Percentiles rank a stretch among this genome's conserved stretches.
These are phyloP conservation scores for Brachynemurus nebulosus DNA, from an alignment of 2,888 invertebrate species.

Conservation along the genomic window DNA sequence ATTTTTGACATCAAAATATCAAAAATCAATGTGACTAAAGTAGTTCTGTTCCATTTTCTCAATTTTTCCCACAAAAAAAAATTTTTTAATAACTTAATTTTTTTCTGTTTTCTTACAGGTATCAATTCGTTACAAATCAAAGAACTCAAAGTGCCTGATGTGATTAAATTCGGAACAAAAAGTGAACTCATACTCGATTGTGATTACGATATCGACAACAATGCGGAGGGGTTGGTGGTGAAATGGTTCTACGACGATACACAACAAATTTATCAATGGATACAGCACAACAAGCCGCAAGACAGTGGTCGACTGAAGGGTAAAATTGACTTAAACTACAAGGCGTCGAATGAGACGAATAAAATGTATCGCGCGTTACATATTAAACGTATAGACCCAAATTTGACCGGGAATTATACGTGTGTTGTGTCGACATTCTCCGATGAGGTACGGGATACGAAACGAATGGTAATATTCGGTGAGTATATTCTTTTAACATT, in stretches of 20 bases:
- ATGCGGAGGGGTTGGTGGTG: conserved; percentile 29
- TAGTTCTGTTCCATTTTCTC: not conserved
- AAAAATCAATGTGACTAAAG: not conserved
- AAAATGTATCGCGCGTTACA: conserved; percentile 39
- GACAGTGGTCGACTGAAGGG: conserved; percentile 28
- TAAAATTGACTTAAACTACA: conserved; percentile 31
- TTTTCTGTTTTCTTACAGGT: conserved; percentile 21
- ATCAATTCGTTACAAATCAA: conserved; percentile 22
- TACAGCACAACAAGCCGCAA: conserved; percentile 26
- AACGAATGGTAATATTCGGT: conserved; percentile 40
- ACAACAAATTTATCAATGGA: conserved; percentile 36
- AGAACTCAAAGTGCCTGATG: conserved; percentile 23
- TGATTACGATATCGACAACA: conserved; percentile 31
- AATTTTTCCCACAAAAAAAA: not conserved
- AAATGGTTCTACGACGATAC: conserved; percentile 36
- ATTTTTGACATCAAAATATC: not conserved
- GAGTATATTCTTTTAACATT: conserved; percentile 25
- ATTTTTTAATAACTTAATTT: too few species aligned
- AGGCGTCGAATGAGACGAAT: conserved; percentile 28
- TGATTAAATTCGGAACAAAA: conserved; percentile 19
- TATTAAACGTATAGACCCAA: conserved; percentile 33
- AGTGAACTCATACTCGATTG: conserved; percentile 34
- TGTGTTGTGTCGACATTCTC: conserved; percentile 37
- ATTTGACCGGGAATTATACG: conserved; percentile 38
- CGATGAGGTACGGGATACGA: conserved; percentile 31